Evolutionary conservation across 1,140 invertebrate species (phyloP).

Genomic region (Pseudobourletiella spinata): DNA sequence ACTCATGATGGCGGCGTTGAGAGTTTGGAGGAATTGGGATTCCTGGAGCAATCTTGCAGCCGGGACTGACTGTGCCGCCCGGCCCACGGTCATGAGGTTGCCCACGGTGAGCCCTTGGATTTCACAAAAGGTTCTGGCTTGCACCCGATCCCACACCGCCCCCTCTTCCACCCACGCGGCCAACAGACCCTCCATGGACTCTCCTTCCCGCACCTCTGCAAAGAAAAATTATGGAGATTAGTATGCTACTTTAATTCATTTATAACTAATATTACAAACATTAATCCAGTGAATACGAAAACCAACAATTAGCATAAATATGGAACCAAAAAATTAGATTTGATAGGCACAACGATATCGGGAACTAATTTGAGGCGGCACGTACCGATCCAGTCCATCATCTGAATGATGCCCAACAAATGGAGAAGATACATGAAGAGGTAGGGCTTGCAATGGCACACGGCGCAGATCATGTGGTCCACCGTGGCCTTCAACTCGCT

Average conservation of each 20-base stretch:
- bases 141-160: constrained; percentile 17
- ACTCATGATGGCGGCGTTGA: constrained; percentile 28
- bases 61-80: constrained; percentile 24
- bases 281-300: no score
- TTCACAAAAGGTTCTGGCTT: constrained; percentile 1
- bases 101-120: not conserved
- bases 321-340: no score
- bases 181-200: not conserved
- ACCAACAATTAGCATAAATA: no score
- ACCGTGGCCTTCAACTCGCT: constrained; percentile 67
- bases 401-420: constrained; percentile 54
- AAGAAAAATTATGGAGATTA: no score
- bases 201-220: no score
- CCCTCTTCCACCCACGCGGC: constrained; percentile 8
- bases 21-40: constrained; percentile 19
- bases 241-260: no score
- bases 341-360: not conserved
- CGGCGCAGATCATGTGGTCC: constrained; percentile 67
- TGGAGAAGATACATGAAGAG: constrained; percentile 63
- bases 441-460: constrained; percentile 69
- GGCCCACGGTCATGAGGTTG: constrained; percentile 29
- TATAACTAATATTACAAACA: no score
- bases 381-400: constrained; percentile 22
- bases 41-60: constrained; percentile 17
- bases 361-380: constrained; percentile 20